Evolutionary conservation across 2,888 invertebrate species (phyloP).

Genomic region (Agrotis exclamationis): DNA sequence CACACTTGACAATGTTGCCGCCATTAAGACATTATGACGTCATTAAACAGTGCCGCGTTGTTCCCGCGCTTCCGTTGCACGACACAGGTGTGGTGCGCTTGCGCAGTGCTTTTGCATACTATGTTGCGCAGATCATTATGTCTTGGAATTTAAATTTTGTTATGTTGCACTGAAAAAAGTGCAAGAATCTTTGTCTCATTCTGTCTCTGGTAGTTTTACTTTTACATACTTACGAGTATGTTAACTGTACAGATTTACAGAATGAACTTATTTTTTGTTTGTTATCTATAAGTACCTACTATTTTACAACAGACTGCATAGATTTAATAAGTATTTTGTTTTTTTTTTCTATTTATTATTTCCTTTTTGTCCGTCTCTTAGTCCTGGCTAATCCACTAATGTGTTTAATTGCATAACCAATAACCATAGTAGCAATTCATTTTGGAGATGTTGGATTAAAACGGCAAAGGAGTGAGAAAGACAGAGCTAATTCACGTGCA

Average conservation of each 20-base stretch:
- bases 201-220: background rate
- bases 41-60: constrained; percentile 53
- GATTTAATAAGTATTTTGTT: background rate
- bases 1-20: constrained; percentile 30
- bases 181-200: background rate
- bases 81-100: constrained; percentile 62
- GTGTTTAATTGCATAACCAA: no score
- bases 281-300: background rate
- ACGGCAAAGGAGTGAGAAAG: background rate
- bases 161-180: background rate
- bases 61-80: constrained; percentile 61
- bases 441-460: no score
- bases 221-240: no score
- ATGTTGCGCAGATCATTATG: constrained; percentile 17
- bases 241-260: no score
- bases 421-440: no score
- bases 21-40: constrained; percentile 41
- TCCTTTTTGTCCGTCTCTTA: background rate
- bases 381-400: background rate
- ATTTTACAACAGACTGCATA: background rate
- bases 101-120: constrained; percentile 36
- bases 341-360: background rate
- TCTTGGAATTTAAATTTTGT: constrained; percentile 8
- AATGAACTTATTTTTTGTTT: no score
- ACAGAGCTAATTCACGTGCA: background rate